Evolutionary conservation across 2,113 vertebrate genomes (phyloP).

Genomic region (Lophochroa leadbeateri): DNA sequence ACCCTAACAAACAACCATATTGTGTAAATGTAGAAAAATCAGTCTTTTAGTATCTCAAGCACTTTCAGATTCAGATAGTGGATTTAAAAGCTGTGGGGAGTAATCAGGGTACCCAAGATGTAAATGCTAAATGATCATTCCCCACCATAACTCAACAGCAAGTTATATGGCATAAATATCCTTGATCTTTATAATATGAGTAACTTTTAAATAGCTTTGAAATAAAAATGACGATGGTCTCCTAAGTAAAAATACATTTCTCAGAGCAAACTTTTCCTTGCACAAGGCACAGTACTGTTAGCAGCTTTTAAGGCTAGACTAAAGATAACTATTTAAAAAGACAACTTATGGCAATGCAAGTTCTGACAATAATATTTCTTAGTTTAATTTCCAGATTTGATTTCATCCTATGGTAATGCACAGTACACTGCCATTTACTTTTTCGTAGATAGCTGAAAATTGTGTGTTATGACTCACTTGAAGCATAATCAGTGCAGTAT

Average conservation of each 20-base stretch:
- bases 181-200: neutral
- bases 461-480: neutral
- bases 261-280: neutral
- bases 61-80: neutral
- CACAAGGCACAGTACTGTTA: neutral
- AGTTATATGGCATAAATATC: neutral
- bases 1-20: neutral
- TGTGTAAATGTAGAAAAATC: neutral
- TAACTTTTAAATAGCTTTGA: neutral
- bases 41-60: neutral
- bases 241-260: neutral
- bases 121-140: neutral
- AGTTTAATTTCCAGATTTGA: neutral
- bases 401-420: neutral
- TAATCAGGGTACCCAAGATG: neutral
- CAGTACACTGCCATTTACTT: neutral
- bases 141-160: neutral
- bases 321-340: neutral
- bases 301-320: neutral
- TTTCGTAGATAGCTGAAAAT: neutral
- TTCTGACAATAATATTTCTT: neutral
- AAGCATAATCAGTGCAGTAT: slow-evolving; percentile 8
- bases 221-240: neutral
- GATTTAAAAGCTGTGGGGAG: neutral
- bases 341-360: neutral